phyloP scores from a whole-genome alignment of 1,140 invertebrate species.

The Psix sp. region DNA sequence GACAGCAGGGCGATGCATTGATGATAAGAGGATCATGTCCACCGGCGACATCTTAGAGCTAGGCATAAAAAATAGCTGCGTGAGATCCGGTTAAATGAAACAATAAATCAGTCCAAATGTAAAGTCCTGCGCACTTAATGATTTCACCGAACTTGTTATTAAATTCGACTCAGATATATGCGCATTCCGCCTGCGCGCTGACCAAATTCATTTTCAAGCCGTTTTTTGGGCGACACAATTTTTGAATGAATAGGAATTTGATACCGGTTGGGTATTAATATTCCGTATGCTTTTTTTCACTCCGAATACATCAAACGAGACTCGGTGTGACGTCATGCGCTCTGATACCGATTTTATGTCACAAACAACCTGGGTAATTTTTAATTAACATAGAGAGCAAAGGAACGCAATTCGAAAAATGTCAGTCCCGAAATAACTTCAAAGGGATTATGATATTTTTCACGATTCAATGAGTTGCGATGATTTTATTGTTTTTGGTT shows the following conservation, averaged over 20 bases:
- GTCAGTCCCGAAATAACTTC: constrained; percentile 17
- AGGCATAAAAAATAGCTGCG: constrained; percentile 8
- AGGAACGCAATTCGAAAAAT: not conserved
- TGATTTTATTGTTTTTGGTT: too few relatives aligned
- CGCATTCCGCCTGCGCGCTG: constrained; percentile 39
- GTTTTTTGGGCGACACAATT: too few relatives aligned
- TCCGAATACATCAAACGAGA: not conserved
- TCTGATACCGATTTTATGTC: constrained; percentile 9
- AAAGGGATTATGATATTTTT: constrained; percentile 6
- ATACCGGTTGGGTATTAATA: too few relatives aligned
- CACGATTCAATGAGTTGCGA: constrained; percentile 4
- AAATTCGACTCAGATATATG: constrained; percentile 47
- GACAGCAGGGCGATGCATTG: constrained; percentile 30
- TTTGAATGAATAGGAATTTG: too few relatives aligned
- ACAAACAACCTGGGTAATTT: constrained; percentile 16
- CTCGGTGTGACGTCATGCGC: constrained; percentile 3
- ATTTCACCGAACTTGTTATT: constrained; percentile 44
- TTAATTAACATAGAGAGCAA: constrained; percentile 6
- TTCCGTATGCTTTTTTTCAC: too few relatives aligned
- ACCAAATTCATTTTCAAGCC: too few relatives aligned
- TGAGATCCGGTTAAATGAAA: constrained; percentile 31
- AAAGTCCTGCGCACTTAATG: constrained; percentile 43
- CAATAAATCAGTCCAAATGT: constrained; percentile 51
- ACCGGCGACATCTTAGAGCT: constrained; percentile 13
- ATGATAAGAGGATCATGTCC: constrained; percentile 33